These are phyloP conservation scores for Dysidea cf. avara DNA, from an alignment of 37 sponge, comb jelly and placozoan species.

Conservation along the genomic window DNA sequence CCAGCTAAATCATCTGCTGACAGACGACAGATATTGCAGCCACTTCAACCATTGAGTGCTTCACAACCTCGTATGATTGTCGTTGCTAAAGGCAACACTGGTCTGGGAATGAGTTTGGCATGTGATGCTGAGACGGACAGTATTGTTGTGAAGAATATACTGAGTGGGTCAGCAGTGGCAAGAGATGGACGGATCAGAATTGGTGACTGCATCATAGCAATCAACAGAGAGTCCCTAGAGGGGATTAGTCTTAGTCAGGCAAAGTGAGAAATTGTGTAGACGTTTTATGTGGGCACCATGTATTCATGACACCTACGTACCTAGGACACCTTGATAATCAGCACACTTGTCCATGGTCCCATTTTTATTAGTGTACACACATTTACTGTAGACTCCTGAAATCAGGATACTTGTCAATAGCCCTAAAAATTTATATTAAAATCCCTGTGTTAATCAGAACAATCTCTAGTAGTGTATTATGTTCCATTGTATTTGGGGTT, in stretches of 20 bases:
- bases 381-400: not conserved
- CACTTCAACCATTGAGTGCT: too few relatives aligned
- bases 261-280: conserved; percentile 30
- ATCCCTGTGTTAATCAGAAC: too few relatives aligned
- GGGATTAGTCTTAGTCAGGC: conserved; percentile 49
- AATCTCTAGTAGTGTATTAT: too few relatives aligned
- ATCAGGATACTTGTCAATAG: too few relatives aligned
- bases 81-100: too few relatives aligned
- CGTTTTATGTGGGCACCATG: not conserved
- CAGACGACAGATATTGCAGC: too few relatives aligned
- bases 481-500: too few relatives aligned
- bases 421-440: too few relatives aligned
- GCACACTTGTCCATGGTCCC: not conserved
- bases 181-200: conserved; percentile 74
- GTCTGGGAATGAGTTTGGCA: conserved; percentile 41
- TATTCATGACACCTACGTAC: too few relatives aligned
- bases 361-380: not conserved
- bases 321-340: not conserved
- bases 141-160: conserved; percentile 64
- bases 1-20: too few relatives aligned
- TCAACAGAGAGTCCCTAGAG: conserved; percentile 63
- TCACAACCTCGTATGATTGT: too few relatives aligned
- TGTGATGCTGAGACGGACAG: conserved; percentile 33
- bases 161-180: conserved; percentile 47
- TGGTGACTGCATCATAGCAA: conserved; percentile 76